Evolutionary conservation across 2,113 vertebrate species (phyloP).

Genomic region (Malurus cyaneus): DNA sequence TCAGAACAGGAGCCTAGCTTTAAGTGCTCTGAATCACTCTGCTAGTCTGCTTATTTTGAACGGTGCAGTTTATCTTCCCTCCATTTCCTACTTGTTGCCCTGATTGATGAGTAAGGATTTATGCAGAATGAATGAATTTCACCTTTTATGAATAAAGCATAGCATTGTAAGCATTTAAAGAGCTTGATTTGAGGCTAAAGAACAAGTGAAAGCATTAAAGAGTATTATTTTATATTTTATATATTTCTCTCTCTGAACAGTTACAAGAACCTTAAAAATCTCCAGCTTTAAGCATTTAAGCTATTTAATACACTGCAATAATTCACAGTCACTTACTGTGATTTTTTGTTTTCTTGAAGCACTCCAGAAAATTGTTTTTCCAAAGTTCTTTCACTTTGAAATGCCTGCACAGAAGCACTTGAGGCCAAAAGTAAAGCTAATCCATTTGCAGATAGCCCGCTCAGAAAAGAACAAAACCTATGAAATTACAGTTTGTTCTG

Average conservation of each 20-base stretch:
- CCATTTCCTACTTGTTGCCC: slow-evolving; percentile 5
- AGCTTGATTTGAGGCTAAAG: background rate
- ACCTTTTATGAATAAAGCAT: slow-evolving; percentile 40
- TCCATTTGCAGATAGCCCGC: background rate
- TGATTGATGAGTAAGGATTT: slow-evolving; percentile 39
- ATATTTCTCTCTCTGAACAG: background rate
- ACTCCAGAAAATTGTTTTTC: slow-evolving; percentile 30
- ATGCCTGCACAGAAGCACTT: slow-evolving; percentile 11
- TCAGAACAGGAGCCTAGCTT: background rate
- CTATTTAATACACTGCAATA: background rate
- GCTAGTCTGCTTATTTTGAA: slow-evolving; percentile 3
- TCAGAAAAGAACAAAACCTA: slow-evolving; percentile 12
- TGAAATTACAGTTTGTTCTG: background rate
- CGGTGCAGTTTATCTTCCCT: background rate
- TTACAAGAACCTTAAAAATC: background rate
- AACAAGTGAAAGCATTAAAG: background rate
- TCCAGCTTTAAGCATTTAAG: background rate
- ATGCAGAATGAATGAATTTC: slow-evolving; percentile 33
- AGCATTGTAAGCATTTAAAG: background rate
- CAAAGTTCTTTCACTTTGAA: slow-evolving; percentile 26
- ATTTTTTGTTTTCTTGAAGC: slow-evolving; percentile 21
- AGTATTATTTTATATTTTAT: background rate
- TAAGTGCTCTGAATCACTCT: slow-evolving; percentile 15
- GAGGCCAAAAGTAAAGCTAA: slow-evolving; percentile 14
- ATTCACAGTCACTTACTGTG: background rate